These are phyloP conservation scores for Palythoa heliodiscus DNA, from an alignment of 92 coral and sea anemone species.

Conservation along the genomic window DNA sequence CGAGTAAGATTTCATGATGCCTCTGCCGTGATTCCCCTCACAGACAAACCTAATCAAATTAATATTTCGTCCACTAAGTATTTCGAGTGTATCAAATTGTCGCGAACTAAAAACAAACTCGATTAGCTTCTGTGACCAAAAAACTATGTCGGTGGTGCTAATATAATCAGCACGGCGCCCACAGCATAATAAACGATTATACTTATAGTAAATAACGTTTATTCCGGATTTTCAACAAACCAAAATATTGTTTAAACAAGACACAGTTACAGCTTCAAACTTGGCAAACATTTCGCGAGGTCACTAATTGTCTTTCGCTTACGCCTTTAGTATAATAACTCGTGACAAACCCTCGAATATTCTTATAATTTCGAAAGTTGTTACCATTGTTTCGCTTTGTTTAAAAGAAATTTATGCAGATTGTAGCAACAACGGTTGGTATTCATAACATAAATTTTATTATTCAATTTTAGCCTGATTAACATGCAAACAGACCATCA, in stretches of 20 bases:
- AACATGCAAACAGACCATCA: conserved; percentile 35
- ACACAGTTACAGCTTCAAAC: conserved; percentile 33
- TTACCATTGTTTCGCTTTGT: conserved; percentile 29
- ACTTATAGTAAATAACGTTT: background rate
- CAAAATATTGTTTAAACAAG: background rate
- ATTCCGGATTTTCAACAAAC: background rate
- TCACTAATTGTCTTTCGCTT: background rate
- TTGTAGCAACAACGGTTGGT: background rate
- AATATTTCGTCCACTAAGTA: background rate
- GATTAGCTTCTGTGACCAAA: conserved; percentile 12
- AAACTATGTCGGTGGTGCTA: background rate
- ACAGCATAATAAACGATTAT: background rate
- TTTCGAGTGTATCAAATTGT: background rate
- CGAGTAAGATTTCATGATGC: background rate
- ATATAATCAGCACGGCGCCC: background rate
- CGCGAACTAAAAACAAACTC: background rate
- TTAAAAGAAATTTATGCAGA: background rate
- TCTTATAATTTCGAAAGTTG: background rate
- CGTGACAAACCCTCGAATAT: background rate
- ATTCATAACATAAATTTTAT: conserved; percentile 12
- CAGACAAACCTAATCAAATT: background rate
- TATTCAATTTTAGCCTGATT: conserved; percentile 34
- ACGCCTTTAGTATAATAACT: background rate
- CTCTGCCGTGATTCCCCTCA: background rate
- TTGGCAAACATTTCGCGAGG: conserved; percentile 34